A percentile compares a stretch with the other conserved stretches of the same genome.
These are phyloP conservation scores for Petromus typicus DNA, from an alignment of 2,113 vertebrate species.

Conservation along the genomic window DNA sequence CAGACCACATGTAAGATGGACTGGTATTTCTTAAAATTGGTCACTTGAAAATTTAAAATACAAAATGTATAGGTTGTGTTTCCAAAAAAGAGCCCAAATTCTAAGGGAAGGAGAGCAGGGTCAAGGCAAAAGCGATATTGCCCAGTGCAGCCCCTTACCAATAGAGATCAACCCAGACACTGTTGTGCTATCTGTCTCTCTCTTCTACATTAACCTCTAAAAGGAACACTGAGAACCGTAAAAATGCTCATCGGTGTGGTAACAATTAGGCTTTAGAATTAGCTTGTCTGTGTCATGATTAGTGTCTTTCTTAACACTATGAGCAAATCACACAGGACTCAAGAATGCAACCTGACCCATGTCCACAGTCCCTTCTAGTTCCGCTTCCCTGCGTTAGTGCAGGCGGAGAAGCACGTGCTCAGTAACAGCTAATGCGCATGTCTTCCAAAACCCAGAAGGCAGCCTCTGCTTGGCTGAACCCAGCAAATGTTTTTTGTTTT, in stretches of 20 bases:
- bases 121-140: not conserved
- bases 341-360: not conserved
- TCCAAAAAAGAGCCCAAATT: not conserved
- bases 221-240: not conserved
- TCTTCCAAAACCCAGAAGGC: no score
- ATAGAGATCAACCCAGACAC: not conserved
- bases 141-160: not conserved
- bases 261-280: not conserved
- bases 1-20: not conserved
- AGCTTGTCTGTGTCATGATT: rapidly evolving
- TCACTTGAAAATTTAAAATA: not conserved
- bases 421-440: no score
- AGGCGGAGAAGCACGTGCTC: rapidly evolving
- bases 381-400: not conserved
- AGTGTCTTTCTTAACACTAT: rapidly evolving
- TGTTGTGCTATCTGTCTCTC: no score
- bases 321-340: not conserved
- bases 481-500: rapidly evolving
- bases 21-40: not conserved
- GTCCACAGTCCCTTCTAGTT: rapidly evolving
- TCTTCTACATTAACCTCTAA: not conserved
- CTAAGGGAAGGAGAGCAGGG: not conserved
- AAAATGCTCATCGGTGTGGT: rapidly evolving
- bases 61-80: not conserved
- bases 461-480: not conserved